Percentiles rank a stretch among this genome's conserved stretches.
These are phyloP conservation scores for Deilephila porcellus DNA, from an alignment of 2,888 invertebrate species.

Conservation along the genomic window DNA sequence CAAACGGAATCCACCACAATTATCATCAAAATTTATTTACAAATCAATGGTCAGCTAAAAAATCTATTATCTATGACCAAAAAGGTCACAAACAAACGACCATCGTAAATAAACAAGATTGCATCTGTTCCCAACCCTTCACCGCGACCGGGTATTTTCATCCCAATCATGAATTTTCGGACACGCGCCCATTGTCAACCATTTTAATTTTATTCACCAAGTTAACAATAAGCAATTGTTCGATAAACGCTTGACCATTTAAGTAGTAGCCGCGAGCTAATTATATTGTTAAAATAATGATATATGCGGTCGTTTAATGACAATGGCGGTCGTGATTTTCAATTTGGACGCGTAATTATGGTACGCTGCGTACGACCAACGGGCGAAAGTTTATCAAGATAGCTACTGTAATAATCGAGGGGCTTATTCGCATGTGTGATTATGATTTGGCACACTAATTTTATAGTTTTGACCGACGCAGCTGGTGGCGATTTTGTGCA, in stretches of 20 bases:
- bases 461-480: conserved; percentile 9
- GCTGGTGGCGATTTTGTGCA: not conserved
- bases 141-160: conserved; percentile 46
- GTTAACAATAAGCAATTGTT: conserved; percentile 63
- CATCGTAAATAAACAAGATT: conserved; percentile 22
- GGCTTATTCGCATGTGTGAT: conserved; percentile 27
- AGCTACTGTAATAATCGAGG: conserved; percentile 35
- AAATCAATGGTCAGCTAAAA: not conserved
- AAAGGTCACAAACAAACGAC: conserved; percentile 32
- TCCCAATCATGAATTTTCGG: conserved; percentile 60
- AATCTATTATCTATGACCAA: conserved; percentile 19
- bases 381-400: conserved; percentile 20
- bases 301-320: conserved; percentile 51
- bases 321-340: conserved; percentile 53
- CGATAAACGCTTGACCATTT: conserved; percentile 64
- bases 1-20: not conserved
- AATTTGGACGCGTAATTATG: conserved; percentile 58
- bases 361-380: conserved; percentile 40
- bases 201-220: conserved; percentile 62
- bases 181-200: conserved; percentile 70
- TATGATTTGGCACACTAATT: conserved; percentile 12
- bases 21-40: not conserved
- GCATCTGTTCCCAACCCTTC: conserved; percentile 63
- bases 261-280: conserved; percentile 65
- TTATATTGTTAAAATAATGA: conserved; percentile 79